Evolutionary conservation across 2,888 invertebrate genomes (phyloP).

Genomic region (Digitonthophagus gazella): DNA sequence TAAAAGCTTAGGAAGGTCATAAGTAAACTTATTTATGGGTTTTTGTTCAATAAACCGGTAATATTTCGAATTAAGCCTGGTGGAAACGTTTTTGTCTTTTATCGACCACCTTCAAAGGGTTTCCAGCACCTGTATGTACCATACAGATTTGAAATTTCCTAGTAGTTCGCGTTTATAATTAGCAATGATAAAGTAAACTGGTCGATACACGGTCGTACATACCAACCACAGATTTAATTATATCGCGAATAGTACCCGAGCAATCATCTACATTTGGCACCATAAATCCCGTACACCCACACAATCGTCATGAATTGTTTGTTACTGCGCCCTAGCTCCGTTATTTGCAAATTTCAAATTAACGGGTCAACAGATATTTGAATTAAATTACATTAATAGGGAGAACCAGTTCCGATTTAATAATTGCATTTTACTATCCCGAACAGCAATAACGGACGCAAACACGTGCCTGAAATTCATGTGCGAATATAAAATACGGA

Average conservation of each 20-base stretch:
- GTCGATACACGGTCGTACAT: not conserved
- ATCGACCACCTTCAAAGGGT: too few relatives aligned
- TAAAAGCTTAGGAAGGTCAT: too few relatives aligned
- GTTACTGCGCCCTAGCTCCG: not conserved
- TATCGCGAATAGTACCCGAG: not conserved
- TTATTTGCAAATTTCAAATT: not conserved
- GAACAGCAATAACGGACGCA: not conserved
- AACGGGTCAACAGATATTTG: not conserved
- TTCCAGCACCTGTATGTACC: too few relatives aligned
- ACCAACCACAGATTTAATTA: not conserved
- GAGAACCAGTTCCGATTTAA: not conserved
- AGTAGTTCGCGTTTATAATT: not conserved
- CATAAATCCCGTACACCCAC: not conserved
- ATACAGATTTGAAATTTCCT: not conserved
- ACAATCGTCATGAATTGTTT: not conserved
- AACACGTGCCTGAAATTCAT: not conserved
- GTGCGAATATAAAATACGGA: too few relatives aligned
- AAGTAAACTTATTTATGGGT: too few relatives aligned
- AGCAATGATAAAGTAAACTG: not conserved
- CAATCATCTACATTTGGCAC: not conserved
- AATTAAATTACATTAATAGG: not conserved
- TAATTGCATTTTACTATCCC: not conserved
- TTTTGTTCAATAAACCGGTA: too few relatives aligned
- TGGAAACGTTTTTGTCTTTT: too few relatives aligned
- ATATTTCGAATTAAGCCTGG: too few relatives aligned